A percentile compares a stretch with the other conserved stretches of the same genome.
These are phyloP conservation scores for Rhynchotus rufescens DNA, from an alignment of 2,797 vertebrate species.

Conservation along the genomic window DNA sequence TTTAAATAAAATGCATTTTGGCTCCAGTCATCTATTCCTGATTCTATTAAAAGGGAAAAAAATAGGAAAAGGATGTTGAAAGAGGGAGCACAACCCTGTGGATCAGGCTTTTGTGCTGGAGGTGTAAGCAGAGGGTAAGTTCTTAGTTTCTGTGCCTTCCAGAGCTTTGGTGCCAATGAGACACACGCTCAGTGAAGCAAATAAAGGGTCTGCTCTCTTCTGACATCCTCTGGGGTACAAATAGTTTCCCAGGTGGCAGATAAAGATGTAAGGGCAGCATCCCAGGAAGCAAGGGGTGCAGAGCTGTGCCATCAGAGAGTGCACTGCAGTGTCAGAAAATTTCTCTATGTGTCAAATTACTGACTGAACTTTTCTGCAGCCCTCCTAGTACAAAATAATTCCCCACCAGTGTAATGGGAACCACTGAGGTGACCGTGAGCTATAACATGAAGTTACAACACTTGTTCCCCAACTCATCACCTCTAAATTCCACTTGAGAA, in stretches of 20 bases:
- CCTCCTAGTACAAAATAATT: background rate
- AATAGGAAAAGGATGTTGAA: background rate
- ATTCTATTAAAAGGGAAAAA: background rate
- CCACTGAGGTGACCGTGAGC: background rate
- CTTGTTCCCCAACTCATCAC: background rate
- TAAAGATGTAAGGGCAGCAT: background rate
- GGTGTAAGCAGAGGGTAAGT: background rate
- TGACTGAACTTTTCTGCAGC: background rate
- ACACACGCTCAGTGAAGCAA: background rate
- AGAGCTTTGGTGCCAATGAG: background rate
- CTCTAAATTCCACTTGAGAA: background rate
- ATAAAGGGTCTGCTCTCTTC: background rate
- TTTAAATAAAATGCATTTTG: background rate
- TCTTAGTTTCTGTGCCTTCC: background rate
- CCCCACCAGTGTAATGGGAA: background rate
- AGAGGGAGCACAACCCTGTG: background rate
- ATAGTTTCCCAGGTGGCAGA: background rate
- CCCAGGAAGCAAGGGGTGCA: background rate
- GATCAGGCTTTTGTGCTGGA: background rate
- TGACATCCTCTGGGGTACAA: background rate
- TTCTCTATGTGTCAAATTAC: background rate
- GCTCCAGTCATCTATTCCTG: background rate
- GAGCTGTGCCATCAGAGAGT: background rate
- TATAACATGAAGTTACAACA: background rate
- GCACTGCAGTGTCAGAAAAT: background rate